These are phyloP conservation scores for Lindbergichthys nudifrons DNA, from an alignment of 2,797 vertebrate species.

Conservation along the genomic window DNA sequence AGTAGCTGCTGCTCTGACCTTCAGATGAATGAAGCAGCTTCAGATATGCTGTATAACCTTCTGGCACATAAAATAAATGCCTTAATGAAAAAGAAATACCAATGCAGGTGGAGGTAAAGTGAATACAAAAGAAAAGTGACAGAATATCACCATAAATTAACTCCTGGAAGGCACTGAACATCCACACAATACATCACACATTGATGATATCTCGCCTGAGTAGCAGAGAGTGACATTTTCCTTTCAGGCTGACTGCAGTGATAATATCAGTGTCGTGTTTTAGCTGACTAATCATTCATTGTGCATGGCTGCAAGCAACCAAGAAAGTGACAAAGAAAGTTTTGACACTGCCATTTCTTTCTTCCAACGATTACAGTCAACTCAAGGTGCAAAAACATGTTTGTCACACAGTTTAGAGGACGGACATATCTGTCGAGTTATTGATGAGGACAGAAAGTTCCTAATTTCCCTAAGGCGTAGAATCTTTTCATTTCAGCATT, in stretches of 20 bases:
- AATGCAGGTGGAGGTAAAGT: neutral
- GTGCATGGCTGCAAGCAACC: constrained; percentile 12
- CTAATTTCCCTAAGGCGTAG: neutral
- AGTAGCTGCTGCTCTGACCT: too few relatives aligned
- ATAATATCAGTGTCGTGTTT: constrained; percentile 29
- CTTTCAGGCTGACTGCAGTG: constrained; percentile 6
- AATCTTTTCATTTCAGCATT: too few relatives aligned
- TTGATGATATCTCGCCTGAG: neutral
- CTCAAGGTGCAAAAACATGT: neutral
- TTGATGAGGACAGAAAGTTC: neutral
- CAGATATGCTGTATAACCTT: neutral
- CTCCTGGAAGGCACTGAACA: neutral
- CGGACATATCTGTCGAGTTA: neutral
- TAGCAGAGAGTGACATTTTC: constrained; percentile 9
- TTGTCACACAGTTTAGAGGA: constrained; percentile 14
- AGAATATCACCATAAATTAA: neutral
- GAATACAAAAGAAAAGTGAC: neutral
- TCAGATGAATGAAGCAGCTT: neutral
- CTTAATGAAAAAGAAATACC: neutral
- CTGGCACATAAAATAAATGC: neutral
- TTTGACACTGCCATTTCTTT: neutral
- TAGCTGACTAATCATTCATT: constrained; percentile 16
- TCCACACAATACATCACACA: neutral
- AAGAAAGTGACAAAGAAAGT: neutral
- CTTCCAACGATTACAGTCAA: constrained; percentile 6